Evolutionary conservation across 2,888 invertebrate species (phyloP), one percentile per base, ranked within the genome.

Genomic region (Trachelus troglodyta): DNA sequence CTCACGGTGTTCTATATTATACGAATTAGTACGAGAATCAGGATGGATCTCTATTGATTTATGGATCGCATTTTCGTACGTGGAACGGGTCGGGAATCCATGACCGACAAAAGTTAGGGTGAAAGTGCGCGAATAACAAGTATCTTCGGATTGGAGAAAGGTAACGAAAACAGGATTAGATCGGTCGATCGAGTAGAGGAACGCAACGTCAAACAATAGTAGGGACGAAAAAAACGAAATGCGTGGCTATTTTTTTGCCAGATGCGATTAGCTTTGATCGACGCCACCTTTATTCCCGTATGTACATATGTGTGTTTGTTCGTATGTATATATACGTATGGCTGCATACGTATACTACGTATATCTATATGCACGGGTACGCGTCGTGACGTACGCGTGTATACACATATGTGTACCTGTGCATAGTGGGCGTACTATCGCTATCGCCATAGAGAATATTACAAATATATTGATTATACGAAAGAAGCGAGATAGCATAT

Each of bases 301-400:
- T 74, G 81, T 81, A 80, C 76, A 79, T 79, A 77, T 78, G 81
- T 76, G 77, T 80, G 81, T 69, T 79, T 69, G 80, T 78, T 80
- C 81, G 78, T 78, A 76, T 78, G 77, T 80, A 76, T 83, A 79
- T 78, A 74, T 77, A 74, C 77, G 74, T 81, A 77, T 80, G 73
- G 74, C 80, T 77, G 78, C 78, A 78, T 79, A 76, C 75, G 35
- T 69, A 34, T 69, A 12, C 15, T 15, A 68, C n/a, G 73, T 74
- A 73, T 56, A 40, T 31, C 12, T 40, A 37, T 77, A 33, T 77
- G 34, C 40, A 37, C 74, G 56, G 56, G 69, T 68, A 75, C 74
- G 69, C 56, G 23, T 56, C 56, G 23, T 23, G 56, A 56, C 56
- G 56, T 56, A 56, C 23, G 23, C 56, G 56, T 56, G 56, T 56